A percentile compares a stretch with the other conserved stretches of the same genome.
phyloP scores from a whole-genome alignment of 2,113 vertebrate genomes.

The Leptodactylus fuscus region DNA sequence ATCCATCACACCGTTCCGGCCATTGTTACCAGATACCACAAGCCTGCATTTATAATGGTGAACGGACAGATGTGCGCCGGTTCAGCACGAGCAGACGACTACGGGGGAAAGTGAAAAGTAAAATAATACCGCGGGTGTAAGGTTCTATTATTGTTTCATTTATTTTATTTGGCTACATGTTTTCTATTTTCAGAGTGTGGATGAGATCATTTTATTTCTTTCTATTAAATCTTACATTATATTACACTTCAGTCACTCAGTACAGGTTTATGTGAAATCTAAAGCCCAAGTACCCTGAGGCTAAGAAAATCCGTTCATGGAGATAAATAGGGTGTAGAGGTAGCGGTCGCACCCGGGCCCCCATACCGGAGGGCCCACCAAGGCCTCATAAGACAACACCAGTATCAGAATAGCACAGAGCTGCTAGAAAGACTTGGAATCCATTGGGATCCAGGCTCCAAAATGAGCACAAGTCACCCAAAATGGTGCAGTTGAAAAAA shows the following conservation, averaged over 20 bases:
- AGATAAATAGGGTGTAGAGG: background rate
- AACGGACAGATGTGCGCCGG: constrained; percentile 43
- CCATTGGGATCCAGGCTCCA: no score
- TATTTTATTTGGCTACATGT: constrained; percentile 55
- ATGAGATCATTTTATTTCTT: constrained; percentile 55
- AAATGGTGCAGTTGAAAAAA: no score
- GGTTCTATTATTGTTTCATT: constrained; percentile 52
- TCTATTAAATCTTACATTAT: constrained; percentile 51
- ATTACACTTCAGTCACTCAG: background rate
- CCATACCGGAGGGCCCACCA: no score
- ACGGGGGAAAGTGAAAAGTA: constrained; percentile 39
- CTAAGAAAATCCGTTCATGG: background rate
- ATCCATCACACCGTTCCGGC: constrained; percentile 7
- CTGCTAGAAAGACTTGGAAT: no score
- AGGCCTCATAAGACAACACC: no score
- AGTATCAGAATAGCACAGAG: no score
- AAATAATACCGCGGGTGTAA: constrained; percentile 19
- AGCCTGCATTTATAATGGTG: background rate
- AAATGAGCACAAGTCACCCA: no score
- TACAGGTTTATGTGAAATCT: constrained; percentile 6
- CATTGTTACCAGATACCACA: constrained; percentile 33
- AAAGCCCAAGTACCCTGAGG: background rate
- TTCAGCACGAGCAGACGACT: background rate
- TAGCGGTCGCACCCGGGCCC: no score
- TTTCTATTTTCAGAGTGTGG: constrained; percentile 34